These are phyloP conservation scores for Philotrypesis tridentata DNA, from an alignment of 1,140 invertebrate species.

Conservation along the genomic window DNA sequence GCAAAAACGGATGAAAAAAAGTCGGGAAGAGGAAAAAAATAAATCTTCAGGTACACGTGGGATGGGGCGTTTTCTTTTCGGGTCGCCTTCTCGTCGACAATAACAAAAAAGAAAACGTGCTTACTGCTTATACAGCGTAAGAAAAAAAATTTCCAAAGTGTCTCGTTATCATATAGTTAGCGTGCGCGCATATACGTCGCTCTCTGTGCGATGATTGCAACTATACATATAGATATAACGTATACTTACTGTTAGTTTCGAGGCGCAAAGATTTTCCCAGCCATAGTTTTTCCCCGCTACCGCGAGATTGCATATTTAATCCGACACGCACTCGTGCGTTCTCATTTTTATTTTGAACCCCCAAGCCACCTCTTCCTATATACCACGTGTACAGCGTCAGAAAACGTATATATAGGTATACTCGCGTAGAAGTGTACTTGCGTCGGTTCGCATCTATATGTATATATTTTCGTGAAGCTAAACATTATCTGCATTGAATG, in stretches of 20 bases:
- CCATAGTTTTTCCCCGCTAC: slow-evolving; percentile 60
- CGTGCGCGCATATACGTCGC: too few relatives aligned
- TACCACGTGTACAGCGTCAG: not conserved
- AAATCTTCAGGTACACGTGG: not conserved
- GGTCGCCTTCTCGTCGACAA: not conserved
- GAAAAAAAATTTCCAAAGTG: too few relatives aligned
- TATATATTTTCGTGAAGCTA: not conserved
- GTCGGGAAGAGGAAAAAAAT: not conserved
- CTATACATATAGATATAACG: too few relatives aligned
- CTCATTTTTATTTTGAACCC: slow-evolving; percentile 36
- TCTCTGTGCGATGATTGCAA: too few relatives aligned
- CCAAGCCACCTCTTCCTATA: not conserved
- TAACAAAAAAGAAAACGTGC: not conserved
- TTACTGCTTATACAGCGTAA: not conserved
- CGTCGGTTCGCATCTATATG: too few relatives aligned
- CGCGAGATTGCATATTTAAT: slow-evolving; percentile 62
- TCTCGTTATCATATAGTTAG: too few relatives aligned
- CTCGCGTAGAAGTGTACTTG: too few relatives aligned
- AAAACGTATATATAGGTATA: too few relatives aligned
- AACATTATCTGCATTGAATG: not conserved
- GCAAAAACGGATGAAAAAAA: slow-evolving; percentile 13
- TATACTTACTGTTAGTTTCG: too few relatives aligned
- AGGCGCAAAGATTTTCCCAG: slow-evolving; percentile 65
- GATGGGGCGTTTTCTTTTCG: not conserved
- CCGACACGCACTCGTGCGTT: slow-evolving; percentile 54